phyloP scores from a whole-genome alignment of 2,888 invertebrate species.

The Trichogramma evanescens region DNA sequence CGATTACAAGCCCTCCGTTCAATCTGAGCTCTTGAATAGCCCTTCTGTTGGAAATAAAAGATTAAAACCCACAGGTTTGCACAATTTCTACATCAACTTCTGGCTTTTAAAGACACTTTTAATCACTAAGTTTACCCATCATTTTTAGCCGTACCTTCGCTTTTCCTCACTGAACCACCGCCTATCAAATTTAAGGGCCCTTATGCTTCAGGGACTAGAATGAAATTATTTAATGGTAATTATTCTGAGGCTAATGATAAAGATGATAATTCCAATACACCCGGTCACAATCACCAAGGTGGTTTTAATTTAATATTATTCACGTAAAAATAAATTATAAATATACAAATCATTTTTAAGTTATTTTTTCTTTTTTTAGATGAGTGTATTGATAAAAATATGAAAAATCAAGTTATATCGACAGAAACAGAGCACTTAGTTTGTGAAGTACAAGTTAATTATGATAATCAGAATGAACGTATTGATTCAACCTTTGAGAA shows the following conservation, averaged over 20 bases:
- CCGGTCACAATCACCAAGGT: too few species aligned
- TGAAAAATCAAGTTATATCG: not conserved
- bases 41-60: not conserved
- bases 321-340: too few species aligned
- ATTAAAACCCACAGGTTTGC: conserved; percentile 16
- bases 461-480: not conserved
- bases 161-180: conserved; percentile 13
- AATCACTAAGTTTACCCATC: not conserved
- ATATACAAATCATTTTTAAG: too few species aligned
- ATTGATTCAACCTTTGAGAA: not conserved
- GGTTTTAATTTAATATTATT: too few species aligned
- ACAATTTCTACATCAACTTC: not conserved
- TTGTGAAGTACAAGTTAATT: not conserved
- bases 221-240: conserved; percentile 1
- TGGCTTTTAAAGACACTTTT: not conserved
- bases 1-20: conserved; percentile 10
- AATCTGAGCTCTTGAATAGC: not conserved
- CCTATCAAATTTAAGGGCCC: not conserved
- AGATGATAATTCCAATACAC: not conserved
- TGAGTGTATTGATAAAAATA: not conserved
- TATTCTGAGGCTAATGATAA: not conserved
- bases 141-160: conserved; percentile 17
- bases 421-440: not conserved
- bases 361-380: not conserved
- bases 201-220: too few species aligned